Evolutionary conservation across 2,888 invertebrate species (phyloP).

Genomic region (Dimorphilus gyrociliatus): DNA sequence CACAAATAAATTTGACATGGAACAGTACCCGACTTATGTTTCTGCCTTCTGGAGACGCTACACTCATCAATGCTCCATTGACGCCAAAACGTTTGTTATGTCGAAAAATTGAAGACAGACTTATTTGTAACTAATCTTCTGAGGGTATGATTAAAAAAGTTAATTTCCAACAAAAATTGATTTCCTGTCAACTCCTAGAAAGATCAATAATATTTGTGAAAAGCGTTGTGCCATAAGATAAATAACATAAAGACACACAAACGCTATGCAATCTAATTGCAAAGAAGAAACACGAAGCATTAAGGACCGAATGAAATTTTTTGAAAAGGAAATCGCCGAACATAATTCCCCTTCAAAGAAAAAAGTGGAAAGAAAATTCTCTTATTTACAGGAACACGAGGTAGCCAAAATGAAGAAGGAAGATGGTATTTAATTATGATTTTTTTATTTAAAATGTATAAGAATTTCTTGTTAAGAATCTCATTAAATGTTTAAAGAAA

Average conservation of each 20-base stretch:
- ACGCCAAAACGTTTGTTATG: too few species aligned
- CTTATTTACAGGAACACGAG: slow-evolving; percentile 15
- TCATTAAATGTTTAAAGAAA: too few species aligned
- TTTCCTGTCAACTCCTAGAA: neutral
- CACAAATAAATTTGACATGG: too few species aligned
- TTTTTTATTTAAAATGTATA: too few species aligned
- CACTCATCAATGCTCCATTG: too few species aligned
- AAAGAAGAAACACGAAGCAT: slow-evolving; percentile 56
- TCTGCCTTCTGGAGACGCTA: too few species aligned
- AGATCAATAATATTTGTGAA: neutral
- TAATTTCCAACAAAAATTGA: neutral
- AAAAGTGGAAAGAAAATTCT: slow-evolving; percentile 21
- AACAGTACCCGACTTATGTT: too few species aligned
- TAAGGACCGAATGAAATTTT: slow-evolving; percentile 81
- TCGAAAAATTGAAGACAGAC: too few species aligned
- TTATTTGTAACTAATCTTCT: neutral
- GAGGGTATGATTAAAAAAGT: neutral
- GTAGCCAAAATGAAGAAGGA: slow-evolving; percentile 40
- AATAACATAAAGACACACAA: too few species aligned
- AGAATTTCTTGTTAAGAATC: too few species aligned
- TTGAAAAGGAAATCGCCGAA: slow-evolving; percentile 77
- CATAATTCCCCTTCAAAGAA: slow-evolving; percentile 9
- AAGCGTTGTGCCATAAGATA: too few species aligned
- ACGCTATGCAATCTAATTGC: slow-evolving; percentile 21
- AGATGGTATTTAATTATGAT: too few species aligned